Base-by-base conservation (phyloP, 37 sponge, comb jelly and placozoan genomes). In the Haliclona indistincta region DNA sequence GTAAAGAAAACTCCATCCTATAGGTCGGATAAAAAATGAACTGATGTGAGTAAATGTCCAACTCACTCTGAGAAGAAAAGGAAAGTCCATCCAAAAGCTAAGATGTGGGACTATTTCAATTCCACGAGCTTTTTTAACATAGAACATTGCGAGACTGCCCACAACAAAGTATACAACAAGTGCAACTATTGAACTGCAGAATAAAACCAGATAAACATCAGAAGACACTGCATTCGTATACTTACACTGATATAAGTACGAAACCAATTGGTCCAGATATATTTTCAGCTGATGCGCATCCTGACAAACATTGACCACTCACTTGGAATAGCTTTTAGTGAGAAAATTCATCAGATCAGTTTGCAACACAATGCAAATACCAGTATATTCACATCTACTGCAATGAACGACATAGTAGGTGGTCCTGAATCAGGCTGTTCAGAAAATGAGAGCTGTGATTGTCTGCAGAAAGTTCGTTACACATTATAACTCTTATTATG, bases 101-200 rank as follows among this genome's bases (percentile, higher is more conserved):
- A 60, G 11, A 25, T 82, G 79, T 4, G 83, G 83, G 8, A 82
- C 77, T 33, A 82, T 10, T 37, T 82, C 83, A 4, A 43, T 43
- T 6, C 83, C 75, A 23, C 61, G 32, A 3, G 75, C 83, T 53
- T 67, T 75, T 38, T 58, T 66, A 3, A 39, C 11, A 58, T 58
- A n/a, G n/a, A n/a, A n/a, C 60, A 58, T 58, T 6, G n/a, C 60
- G 6, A 58, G 13, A n/a, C 26, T 7, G 6, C 60, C 60, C 13
- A 58, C 7, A 20, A 20, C 60, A 8, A 58, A 58, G 28, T 58
- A 58, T 26, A 58, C 11, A 6, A 11, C 60, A 58, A n/a, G 26
- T 6, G 6, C 22, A n/a, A 58, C n/a, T 6, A 58, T 8, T 25
- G n/a, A 11, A 6, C 60, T 58, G 25, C 28, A 58, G n/a, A n/a